A percentile compares a stretch with the other conserved stretches of the same genome.
These are phyloP conservation scores for Caracal caracal DNA, from an alignment of 2,113 vertebrate genomes.

Conservation along the genomic window DNA sequence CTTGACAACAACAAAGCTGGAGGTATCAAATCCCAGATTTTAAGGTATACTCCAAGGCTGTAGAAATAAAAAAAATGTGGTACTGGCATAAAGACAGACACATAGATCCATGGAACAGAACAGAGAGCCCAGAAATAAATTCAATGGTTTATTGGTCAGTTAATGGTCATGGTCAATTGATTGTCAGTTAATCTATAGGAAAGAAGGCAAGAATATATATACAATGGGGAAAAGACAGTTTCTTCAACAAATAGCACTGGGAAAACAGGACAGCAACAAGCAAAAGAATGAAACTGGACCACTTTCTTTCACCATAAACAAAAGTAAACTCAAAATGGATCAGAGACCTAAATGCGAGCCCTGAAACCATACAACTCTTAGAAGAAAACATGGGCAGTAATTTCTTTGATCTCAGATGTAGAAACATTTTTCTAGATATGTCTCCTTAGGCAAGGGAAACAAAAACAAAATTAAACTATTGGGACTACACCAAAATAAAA, in stretches of 20 bases:
- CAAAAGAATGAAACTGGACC: neutral
- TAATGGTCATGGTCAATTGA: neutral
- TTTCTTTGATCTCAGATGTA: neutral
- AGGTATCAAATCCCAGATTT: neutral
- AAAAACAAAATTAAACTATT: neutral
- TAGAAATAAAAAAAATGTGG: neutral
- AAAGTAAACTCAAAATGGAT: neutral
- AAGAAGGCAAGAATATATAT: neutral
- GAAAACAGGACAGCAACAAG: neutral
- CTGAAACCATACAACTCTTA: neutral
- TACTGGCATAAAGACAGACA: neutral
- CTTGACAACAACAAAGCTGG: neutral
- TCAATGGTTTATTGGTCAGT: neutral
- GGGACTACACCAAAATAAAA: neutral
- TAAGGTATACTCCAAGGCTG: neutral
- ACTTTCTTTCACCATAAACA: neutral
- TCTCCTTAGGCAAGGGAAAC: neutral
- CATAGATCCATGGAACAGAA: neutral
- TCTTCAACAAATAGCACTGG: neutral
- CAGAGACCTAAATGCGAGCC: neutral
- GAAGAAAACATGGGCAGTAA: neutral
- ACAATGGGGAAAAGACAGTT: neutral
- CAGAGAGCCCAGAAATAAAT: neutral
- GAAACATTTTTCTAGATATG: neutral
- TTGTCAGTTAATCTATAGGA: neutral